Base-by-base conservation (phyloP, 2,888 invertebrate species). In the Zaprionus bogoriensis region DNA sequence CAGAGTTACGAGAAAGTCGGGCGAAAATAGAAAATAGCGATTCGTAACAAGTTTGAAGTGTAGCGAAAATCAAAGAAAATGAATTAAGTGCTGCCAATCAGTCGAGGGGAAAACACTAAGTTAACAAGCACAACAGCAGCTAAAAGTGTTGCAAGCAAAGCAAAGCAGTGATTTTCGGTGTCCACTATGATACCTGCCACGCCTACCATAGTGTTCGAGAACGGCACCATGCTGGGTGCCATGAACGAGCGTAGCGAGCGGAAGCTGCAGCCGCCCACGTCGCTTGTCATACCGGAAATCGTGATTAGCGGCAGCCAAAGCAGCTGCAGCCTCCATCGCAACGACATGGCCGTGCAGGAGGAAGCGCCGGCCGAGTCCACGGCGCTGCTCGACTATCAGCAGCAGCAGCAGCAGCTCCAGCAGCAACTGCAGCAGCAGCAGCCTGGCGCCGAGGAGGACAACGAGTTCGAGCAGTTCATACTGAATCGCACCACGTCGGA, bases 211-310 rank as follows among this genome's bases (percentile, higher is more conserved):
- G 80, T 89, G 30, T 84, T 90, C 59, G 90, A 90, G 67, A 90
- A 90, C 68, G 90, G 90, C 70, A 90, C 90, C 59, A 81, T 90
- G 60, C 71, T 90, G 67, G 90, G 90, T 69, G 82, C 89, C 19
- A 76, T 90, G 61, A 75, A 68, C 44, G 67, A 82, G 30, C 55
- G n/a, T n/a, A n/a, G n/a, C n/a, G n/a, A 59, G 38, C 28, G 60
- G 46, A 82, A 74, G 36, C 42, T 55, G 27, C 62, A 66, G 59
- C 45, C 67, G 50, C 14, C n/a, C 23, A 3, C 61, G 46, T n/a
- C 48, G 19, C 66, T 72, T 63, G 70, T 72, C 58, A 74, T 86
- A 77, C 88, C 89, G 74, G 85, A 88, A 85, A 83, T 88, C 53
- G 78, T 88, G 66, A 86, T 88, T 74, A 88, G 79, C 71, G 70